Evolutionary conservation across 2,113 vertebrate species (phyloP).

Genomic region (Cryptomyrus ogoouensis): DNA sequence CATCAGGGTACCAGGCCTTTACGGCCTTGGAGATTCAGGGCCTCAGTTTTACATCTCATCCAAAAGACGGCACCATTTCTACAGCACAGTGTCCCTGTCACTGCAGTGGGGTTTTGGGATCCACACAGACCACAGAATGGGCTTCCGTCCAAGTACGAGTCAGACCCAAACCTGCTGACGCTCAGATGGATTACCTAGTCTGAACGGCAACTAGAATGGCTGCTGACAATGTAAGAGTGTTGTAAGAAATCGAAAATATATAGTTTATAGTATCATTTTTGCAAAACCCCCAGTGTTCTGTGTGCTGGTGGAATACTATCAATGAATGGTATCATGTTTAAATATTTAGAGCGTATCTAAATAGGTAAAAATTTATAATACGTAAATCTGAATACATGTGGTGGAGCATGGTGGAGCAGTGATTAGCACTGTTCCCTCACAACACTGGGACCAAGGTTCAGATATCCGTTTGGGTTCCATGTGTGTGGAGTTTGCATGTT

Average conservation of each 20-base stretch:
- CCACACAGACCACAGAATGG: background rate
- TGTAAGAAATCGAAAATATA: background rate
- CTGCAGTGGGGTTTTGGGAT: too few relatives aligned
- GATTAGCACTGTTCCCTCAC: background rate
- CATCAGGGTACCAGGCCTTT: background rate
- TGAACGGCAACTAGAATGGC: background rate
- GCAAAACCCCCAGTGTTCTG: background rate
- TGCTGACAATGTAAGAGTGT: background rate
- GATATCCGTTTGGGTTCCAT: background rate
- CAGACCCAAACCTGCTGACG: background rate
- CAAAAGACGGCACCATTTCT: background rate
- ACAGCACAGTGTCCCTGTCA: background rate
- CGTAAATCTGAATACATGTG: background rate
- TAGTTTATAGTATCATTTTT: background rate
- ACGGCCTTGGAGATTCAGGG: background rate
- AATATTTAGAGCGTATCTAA: background rate
- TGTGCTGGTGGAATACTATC: background rate
- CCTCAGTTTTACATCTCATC: background rate
- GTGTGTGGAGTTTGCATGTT: background rate
- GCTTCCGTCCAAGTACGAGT: background rate
- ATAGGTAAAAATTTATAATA: background rate
- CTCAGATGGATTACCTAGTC: background rate
- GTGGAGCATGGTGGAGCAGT: background rate
- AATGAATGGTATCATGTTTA: background rate
- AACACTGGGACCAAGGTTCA: background rate